Evolutionary conservation across 2,113 vertebrate genomes (phyloP).

Genomic region (Sisor rabdophorus): DNA sequence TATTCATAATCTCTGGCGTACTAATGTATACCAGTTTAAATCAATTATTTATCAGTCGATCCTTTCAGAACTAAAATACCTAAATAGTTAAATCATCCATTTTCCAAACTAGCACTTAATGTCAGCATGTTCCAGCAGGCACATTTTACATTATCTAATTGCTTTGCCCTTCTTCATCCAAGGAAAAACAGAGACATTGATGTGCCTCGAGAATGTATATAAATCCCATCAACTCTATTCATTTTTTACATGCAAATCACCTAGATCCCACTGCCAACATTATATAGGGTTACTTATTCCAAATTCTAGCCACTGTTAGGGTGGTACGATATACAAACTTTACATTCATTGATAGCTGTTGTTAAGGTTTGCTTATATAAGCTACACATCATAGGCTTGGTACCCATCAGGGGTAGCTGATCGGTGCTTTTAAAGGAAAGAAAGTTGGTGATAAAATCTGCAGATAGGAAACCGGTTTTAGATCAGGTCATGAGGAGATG

Average conservation of each 20-base stretch:
- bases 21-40: not conserved
- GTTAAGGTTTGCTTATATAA: not conserved
- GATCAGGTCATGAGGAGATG: not conserved
- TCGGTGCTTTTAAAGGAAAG: not conserved
- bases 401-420: not conserved
- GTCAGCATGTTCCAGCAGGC: not conserved
- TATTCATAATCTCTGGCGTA: not conserved
- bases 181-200: slow-evolving; percentile 1
- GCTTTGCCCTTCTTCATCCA: slow-evolving; percentile 12
- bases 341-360: not conserved
- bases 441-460: slow-evolving; percentile 6
- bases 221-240: not conserved
- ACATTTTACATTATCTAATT: slow-evolving; percentile 16
- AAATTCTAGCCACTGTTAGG: not conserved
- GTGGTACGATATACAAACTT: not conserved
- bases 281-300: not conserved
- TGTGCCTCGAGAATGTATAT: not conserved
- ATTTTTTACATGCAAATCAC: slow-evolving; percentile 5
- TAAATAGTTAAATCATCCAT: slow-evolving; percentile 1
- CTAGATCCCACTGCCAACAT: slow-evolving; percentile 21
- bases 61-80: not conserved
- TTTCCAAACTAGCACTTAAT: not conserved
- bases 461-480: not conserved
- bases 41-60: not conserved
- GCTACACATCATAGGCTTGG: not conserved